Conservation (phyloP, 2,113 vertebrate species). For the Brachypodius melanocephalos region DNA sequence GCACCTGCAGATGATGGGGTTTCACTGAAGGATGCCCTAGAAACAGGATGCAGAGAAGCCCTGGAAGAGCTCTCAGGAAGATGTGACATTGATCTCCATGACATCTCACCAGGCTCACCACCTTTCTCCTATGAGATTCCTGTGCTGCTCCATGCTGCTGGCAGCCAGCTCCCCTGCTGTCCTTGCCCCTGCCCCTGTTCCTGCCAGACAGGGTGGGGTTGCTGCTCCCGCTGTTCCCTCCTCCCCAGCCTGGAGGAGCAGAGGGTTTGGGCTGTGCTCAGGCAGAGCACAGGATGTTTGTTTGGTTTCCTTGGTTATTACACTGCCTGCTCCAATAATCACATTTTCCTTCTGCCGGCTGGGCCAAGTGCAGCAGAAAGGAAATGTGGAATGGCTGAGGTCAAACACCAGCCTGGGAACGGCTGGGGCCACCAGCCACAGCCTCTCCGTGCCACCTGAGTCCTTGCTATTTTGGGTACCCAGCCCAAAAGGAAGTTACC, state of each 20-base stretch:
- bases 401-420: constrained; percentile 42
- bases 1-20: not conserved
- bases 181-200: not conserved
- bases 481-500: not conserved
- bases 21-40: not conserved
- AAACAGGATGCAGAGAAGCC: not conserved
- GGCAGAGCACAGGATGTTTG: constrained; percentile 52
- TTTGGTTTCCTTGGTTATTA: constrained; percentile 71
- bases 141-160: not conserved
- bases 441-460: not conserved
- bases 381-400: constrained; percentile 14
- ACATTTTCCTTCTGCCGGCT: constrained; percentile 44
- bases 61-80: not conserved
- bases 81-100: not conserved
- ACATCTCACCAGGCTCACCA: not conserved
- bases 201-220: constrained; percentile 31
- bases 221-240: not conserved
- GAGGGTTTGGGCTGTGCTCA: not conserved
- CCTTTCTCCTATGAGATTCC: not conserved
- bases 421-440: not conserved
- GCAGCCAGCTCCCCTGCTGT: not conserved
- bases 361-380: constrained; percentile 6
- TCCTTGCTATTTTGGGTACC: not conserved
- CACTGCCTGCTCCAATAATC: constrained; percentile 35
- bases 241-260: not conserved